A percentile compares a stretch with the other conserved stretches of the same genome.
phyloP scores from a whole-genome alignment of 2,113 vertebrate genomes.

The Trichomycterus rosablanca region DNA sequence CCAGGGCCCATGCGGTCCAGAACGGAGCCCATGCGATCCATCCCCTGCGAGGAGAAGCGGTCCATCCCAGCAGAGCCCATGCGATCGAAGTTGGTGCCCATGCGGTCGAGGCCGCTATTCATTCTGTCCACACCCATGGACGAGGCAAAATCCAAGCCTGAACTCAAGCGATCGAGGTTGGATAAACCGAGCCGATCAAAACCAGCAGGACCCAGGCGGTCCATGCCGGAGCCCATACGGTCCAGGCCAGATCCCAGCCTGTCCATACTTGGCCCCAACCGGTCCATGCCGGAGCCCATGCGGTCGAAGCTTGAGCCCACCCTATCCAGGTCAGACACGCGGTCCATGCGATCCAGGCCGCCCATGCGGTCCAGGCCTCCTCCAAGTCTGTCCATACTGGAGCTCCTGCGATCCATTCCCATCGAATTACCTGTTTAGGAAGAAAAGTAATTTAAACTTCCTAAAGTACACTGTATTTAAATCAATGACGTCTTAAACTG shows the following conservation, averaged over 20 bases:
- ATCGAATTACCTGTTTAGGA: slow-evolving; percentile 69
- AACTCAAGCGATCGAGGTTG: slow-evolving; percentile 82
- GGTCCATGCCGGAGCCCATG: slow-evolving; percentile 82
- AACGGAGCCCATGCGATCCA: slow-evolving; percentile 79
- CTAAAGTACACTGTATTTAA: not conserved
- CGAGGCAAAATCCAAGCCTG: slow-evolving; percentile 62
- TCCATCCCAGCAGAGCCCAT: slow-evolving; percentile 56
- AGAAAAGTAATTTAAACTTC: no score
- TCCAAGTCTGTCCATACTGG: slow-evolving; percentile 75
- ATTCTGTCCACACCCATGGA: slow-evolving; percentile 71
- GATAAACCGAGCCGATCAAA: slow-evolving; percentile 80
- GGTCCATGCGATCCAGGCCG: slow-evolving; percentile 77
- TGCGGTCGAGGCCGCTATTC: slow-evolving; percentile 68
- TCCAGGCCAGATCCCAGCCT: slow-evolving; percentile 82
- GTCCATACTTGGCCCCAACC: slow-evolving; percentile 85
- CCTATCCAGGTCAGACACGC: slow-evolving; percentile 80
- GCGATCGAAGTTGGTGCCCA: slow-evolving; percentile 59
- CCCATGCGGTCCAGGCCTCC: slow-evolving; percentile 81
- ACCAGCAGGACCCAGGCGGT: slow-evolving; percentile 78
- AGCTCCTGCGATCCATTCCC: slow-evolving; percentile 81
- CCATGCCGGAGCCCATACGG: slow-evolving; percentile 82
- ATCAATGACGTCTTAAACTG: accelerated
- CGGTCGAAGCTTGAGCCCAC: slow-evolving; percentile 84
- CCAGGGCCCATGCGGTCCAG: slow-evolving; percentile 88
- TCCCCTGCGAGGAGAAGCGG: slow-evolving; percentile 67